Evolutionary conservation across 2,888 invertebrate species (phyloP).

Genomic region (Glyphotaelius pellucidus): DNA sequence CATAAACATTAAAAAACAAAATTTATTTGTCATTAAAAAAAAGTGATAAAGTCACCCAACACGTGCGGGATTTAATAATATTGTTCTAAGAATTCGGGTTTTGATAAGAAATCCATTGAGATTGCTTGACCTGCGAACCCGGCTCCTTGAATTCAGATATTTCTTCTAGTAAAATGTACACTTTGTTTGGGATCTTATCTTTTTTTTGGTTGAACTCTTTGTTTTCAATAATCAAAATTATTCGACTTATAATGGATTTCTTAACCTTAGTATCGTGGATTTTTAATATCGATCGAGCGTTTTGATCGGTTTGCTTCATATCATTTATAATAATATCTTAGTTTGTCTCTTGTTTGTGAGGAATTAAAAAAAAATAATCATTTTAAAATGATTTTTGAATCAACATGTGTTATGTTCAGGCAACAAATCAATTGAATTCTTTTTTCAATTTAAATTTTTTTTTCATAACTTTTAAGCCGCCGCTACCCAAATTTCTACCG

Average conservation of each 20-base stretch:
- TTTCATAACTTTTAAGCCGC: too few species aligned
- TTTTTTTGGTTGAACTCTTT: neutral
- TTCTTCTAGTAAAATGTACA: constrained; percentile 9
- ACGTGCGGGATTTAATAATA: constrained; percentile 34
- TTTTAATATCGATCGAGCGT: neutral
- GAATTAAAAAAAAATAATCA: neutral
- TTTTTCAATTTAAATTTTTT: too few species aligned
- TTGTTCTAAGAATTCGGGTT: constrained; percentile 31
- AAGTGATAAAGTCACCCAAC: neutral
- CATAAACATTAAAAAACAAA: neutral
- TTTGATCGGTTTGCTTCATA: neutral
- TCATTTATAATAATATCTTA: neutral
- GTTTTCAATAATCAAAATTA: neutral
- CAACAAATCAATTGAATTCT: too few species aligned
- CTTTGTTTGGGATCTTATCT: neutral
- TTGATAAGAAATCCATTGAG: constrained; percentile 50
- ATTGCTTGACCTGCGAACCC: constrained; percentile 33
- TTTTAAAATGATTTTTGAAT: too few species aligned
- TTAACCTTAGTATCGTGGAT: neutral
- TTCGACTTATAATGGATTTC: neutral
- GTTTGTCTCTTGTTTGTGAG: neutral
- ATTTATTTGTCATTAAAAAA: neutral
- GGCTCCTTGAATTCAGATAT: constrained; percentile 27
- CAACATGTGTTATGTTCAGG: too few species aligned
- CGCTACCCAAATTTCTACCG: too few species aligned